Conservation (phyloP, 2,888 invertebrate species). For the Microchrysa polita region DNA sequence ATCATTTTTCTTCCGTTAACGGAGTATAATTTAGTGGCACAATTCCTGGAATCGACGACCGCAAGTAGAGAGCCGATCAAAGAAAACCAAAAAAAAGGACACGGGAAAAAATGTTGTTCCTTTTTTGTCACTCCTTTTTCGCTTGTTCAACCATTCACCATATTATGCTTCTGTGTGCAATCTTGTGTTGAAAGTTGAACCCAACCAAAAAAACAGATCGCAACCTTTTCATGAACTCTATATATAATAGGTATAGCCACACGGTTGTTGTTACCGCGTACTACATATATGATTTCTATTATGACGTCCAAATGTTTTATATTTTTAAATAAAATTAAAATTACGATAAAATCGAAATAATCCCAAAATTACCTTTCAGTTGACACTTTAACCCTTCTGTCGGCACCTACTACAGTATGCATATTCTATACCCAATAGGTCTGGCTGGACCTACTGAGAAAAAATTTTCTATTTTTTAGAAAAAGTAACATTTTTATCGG, state of each 20-base stretch:
- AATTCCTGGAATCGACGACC: slow-evolving; percentile 20
- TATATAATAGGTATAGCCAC: no score
- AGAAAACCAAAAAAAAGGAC: neutral
- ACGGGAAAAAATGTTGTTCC: neutral
- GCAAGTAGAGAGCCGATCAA: slow-evolving; percentile 9
- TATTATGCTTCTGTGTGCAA: slow-evolving; percentile 7
- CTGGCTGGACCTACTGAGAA: no score
- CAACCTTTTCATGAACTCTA: no score
- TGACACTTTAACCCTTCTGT: no score
- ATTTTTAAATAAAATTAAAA: neutral
- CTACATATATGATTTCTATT: neutral
- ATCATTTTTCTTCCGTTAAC: slow-evolving; percentile 21
- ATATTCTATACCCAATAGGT: no score
- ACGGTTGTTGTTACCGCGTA: neutral
- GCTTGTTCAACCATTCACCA: neutral
- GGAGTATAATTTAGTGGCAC: neutral
- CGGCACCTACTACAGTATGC: no score
- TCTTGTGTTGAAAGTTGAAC: neutral
- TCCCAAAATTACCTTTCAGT: no score
- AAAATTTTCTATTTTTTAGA: no score
- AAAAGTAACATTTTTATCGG: no score
- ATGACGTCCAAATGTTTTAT: neutral
- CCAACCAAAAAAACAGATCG: neutral
- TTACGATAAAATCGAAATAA: no score
- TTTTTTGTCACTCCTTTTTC: neutral